A percentile compares a stretch with the other conserved stretches of the same genome.
These are phyloP conservation scores for Acomys russatus DNA, from an alignment of 2,797 vertebrate species.

Conservation along the genomic window DNA sequence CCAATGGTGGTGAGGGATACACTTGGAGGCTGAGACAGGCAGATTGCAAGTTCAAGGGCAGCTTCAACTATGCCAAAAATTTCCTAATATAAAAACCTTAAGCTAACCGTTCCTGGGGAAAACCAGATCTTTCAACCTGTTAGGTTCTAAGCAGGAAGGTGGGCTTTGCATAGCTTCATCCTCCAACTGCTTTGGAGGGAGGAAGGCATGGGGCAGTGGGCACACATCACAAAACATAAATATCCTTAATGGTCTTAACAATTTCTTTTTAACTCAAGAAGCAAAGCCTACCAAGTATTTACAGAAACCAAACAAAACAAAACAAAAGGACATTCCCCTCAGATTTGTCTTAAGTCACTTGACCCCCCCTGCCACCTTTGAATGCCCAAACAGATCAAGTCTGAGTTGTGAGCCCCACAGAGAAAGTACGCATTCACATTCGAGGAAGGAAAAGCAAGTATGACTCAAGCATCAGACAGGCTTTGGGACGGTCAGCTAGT, in stretches of 20 bases:
- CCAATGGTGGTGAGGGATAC: no score
- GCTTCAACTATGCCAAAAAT: neutral
- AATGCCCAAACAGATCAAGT: neutral
- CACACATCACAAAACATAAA: conserved; percentile 64
- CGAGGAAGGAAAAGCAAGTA: neutral
- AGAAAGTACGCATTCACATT: conserved; percentile 34
- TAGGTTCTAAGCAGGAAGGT: neutral
- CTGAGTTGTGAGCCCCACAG: conserved; percentile 2
- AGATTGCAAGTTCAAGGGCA: neutral
- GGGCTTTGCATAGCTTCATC: neutral
- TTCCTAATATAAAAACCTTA: conserved; percentile 18
- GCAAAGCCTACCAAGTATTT: neutral
- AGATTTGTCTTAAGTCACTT: neutral
- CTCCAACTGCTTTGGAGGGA: neutral
- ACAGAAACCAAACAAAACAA: neutral
- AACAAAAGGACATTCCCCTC: neutral
- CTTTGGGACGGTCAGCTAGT: conserved; percentile 40
- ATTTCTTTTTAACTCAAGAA: conserved; percentile 45
- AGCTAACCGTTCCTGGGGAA: conserved; percentile 17
- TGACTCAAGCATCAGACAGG: conserved; percentile 10
- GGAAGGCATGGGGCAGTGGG: neutral
- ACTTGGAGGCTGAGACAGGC: neutral
- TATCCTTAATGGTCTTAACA: conserved; percentile 36
- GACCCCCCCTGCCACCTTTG: neutral
- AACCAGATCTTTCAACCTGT: conserved; percentile 19